phyloP scores from a whole-genome alignment of 2,888 invertebrate genomes.

The Tipula unca region DNA sequence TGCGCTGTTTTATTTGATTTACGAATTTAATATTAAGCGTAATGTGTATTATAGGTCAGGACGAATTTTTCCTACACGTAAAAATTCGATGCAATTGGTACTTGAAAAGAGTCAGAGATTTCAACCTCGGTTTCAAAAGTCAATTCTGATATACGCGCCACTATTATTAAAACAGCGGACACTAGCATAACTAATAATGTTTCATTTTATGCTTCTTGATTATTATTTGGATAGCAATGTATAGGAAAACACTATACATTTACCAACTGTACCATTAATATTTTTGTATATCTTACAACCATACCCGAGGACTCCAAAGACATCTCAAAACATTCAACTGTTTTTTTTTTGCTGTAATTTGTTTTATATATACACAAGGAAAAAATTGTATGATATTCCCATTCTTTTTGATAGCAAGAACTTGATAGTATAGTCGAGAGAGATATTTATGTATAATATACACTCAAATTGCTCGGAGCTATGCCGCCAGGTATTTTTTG shows the following conservation, averaged over 20 bases:
- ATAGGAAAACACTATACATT: background rate
- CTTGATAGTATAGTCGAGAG: slow-evolving; percentile 15
- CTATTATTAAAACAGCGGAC: too few relatives aligned
- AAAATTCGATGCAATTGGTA: too few relatives aligned
- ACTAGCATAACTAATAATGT: too few relatives aligned
- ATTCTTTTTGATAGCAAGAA: background rate
- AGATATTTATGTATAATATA: slow-evolving; percentile 14
- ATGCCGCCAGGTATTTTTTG: background rate
- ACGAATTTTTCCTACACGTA: background rate
- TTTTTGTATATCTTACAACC: background rate
- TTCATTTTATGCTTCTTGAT: too few relatives aligned
- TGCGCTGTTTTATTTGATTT: too few relatives aligned
- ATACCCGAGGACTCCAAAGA: background rate
- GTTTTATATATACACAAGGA: background rate
- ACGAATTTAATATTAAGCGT: too few relatives aligned
- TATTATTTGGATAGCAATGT: too few relatives aligned
- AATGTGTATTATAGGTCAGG: background rate
- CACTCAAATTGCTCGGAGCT: background rate
- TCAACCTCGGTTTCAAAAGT: too few relatives aligned
- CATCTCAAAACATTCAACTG: background rate
- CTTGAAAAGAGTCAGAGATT: too few relatives aligned
- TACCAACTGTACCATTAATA: background rate
- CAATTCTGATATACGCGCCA: too few relatives aligned
- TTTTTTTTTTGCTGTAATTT: background rate
- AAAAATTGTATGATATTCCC: background rate